Evolutionary conservation across 2,113 vertebrate species (phyloP).

Genomic region (Otus sunia): DNA sequence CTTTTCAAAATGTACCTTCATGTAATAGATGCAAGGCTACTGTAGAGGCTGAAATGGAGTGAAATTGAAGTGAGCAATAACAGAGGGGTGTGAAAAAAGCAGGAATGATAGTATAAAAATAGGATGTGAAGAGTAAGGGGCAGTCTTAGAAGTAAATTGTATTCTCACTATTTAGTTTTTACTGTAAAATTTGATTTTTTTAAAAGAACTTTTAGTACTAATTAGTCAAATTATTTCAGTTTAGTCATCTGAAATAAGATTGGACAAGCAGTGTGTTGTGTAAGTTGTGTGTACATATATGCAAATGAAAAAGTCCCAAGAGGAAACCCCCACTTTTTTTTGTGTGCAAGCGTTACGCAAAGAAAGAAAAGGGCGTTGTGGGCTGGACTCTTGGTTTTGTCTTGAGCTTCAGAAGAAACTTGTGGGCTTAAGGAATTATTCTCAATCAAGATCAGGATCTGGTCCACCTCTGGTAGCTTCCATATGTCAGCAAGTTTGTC

Average conservation of each 20-base stretch:
- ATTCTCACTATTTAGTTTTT: neutral
- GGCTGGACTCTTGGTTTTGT: neutral
- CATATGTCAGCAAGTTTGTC: neutral
- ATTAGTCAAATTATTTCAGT: neutral
- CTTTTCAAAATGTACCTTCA: neutral
- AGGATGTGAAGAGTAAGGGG: neutral
- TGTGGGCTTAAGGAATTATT: neutral
- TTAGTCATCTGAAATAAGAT: neutral
- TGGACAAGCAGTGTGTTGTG: neutral
- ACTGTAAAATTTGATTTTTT: neutral
- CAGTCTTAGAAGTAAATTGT: neutral
- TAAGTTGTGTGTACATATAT: neutral
- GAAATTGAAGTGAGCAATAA: neutral
- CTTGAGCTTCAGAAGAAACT: neutral
- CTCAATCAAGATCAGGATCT: neutral
- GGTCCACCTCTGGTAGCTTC: neutral
- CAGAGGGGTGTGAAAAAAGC: neutral
- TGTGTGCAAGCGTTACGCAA: neutral
- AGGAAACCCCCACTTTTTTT: neutral
- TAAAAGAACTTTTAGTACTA: neutral
- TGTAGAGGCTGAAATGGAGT: neutral
- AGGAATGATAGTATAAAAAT: neutral
- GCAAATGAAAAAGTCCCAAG: neutral
- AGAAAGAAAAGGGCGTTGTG: neutral
- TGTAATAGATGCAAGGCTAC: neutral